These are phyloP conservation scores for Drosophila teissieri DNA, from an alignment of 1,140 invertebrate genomes.

Conservation along the genomic window DNA sequence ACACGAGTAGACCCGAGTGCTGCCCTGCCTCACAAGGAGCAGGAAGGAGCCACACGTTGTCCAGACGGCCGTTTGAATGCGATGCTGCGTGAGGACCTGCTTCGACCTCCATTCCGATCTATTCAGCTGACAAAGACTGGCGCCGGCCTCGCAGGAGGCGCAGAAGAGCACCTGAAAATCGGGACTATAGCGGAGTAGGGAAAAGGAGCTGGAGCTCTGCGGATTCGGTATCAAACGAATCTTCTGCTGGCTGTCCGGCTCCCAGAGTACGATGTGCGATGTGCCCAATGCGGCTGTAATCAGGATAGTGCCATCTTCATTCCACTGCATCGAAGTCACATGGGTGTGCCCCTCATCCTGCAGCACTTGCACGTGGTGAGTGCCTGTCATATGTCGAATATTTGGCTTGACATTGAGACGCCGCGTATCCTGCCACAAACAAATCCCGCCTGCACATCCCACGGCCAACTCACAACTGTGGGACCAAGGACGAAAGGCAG, in stretches of 20 bases:
- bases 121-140: slow-evolving; percentile 1
- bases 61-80: slow-evolving; percentile 40
- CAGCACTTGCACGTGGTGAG: not conserved
- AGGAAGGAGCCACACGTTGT: slow-evolving; percentile 17
- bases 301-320: slow-evolving; percentile 17
- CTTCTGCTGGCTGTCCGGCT: slow-evolving; percentile 16
- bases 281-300: slow-evolving; percentile 26
- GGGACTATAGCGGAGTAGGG: slow-evolving; percentile 17
- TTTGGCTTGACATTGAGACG: not conserved
- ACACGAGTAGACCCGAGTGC: slow-evolving; percentile 2
- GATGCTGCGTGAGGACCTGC: not conserved
- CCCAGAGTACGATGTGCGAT: slow-evolving; percentile 29
- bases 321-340: slow-evolving; percentile 43
- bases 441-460: slow-evolving; percentile 38
- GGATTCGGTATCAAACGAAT: slow-evolving; percentile 3
- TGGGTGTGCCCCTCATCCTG: slow-evolving; percentile 5
- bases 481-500: slow-evolving; percentile 35
- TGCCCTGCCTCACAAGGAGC: slow-evolving; percentile 11
- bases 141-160: not conserved
- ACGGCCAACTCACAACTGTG: slow-evolving; percentile 26
- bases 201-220: not conserved
- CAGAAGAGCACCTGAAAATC: slow-evolving; percentile 13
- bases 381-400: slow-evolving; percentile 10
- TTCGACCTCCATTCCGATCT: not conserved
- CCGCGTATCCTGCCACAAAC: slow-evolving; percentile 18